These are phyloP conservation scores for Drepana falcataria DNA, from an alignment of 2,888 invertebrate genomes.

Conservation along the genomic window DNA sequence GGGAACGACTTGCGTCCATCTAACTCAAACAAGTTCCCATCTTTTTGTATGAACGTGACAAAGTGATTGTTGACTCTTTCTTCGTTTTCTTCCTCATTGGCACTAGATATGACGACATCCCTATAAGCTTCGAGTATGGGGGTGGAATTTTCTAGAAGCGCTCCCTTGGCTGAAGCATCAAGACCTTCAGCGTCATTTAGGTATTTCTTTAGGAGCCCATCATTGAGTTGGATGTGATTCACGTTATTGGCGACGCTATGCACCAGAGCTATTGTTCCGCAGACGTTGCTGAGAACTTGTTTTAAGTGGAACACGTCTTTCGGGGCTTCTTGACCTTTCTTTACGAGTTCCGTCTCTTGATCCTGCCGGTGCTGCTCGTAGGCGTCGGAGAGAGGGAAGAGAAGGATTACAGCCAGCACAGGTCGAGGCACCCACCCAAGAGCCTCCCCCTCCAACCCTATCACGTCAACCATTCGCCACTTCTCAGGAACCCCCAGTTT, in stretches of 20 bases:
- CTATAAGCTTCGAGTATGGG: slow-evolving; percentile 88
- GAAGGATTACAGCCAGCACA: slow-evolving; percentile 88
- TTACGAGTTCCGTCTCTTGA: slow-evolving; percentile 80
- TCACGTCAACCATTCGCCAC: slow-evolving; percentile 94
- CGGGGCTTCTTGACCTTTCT: slow-evolving; percentile 75
- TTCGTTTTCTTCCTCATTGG: slow-evolving; percentile 83
- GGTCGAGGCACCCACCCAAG: slow-evolving; percentile 91
- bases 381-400: slow-evolving; percentile 90
- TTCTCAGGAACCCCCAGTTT: slow-evolving; percentile 88
- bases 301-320: slow-evolving; percentile 89
- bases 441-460: slow-evolving; percentile 91
- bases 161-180: slow-evolving; percentile 86
- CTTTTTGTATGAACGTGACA: slow-evolving; percentile 89
- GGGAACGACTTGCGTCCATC: slow-evolving; percentile 83
- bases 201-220: slow-evolving; percentile 86
- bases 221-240: slow-evolving; percentile 81
- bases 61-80: slow-evolving; percentile 91
- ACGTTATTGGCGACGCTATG: slow-evolving; percentile 95
- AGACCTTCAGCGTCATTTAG: slow-evolving; percentile 82
- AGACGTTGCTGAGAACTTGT: slow-evolving; percentile 94
- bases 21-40: slow-evolving; percentile 89
- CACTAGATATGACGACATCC: slow-evolving; percentile 87
- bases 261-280: slow-evolving; percentile 96
- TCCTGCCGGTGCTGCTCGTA: slow-evolving; percentile 82
- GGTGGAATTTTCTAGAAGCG: slow-evolving; percentile 83